These are phyloP conservation scores for Poeciliopsis turneri DNA, from an alignment of 2,797 vertebrate species.

Conservation along the genomic window DNA sequence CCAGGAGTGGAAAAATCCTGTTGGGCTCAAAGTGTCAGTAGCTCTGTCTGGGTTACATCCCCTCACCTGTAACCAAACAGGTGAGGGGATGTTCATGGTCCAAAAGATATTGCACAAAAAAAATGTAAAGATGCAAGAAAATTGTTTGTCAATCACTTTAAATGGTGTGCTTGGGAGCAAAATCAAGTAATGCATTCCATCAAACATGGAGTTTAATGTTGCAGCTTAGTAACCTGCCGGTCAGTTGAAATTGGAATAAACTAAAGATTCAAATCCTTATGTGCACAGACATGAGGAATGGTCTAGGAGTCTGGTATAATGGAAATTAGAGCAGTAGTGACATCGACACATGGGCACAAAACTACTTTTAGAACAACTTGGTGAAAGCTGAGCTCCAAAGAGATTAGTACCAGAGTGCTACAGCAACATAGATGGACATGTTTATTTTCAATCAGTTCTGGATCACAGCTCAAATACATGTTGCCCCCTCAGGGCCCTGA, in stretches of 20 bases:
- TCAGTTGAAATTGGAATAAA: not conserved
- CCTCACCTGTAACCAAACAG: not conserved
- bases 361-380: not conserved
- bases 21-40: not conserved
- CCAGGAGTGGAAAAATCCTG: not conserved
- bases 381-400: constrained; percentile 23
- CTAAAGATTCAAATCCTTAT: not conserved
- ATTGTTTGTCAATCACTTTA: not conserved
- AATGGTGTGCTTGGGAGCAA: not conserved
- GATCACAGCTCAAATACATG: constrained; percentile 1
- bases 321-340: not conserved
- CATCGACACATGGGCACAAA: not conserved
- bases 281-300: not conserved
- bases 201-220: not conserved
- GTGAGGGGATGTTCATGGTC: not conserved
- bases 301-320: not conserved
- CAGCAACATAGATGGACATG: constrained; percentile 2
- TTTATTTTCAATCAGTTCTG: constrained; percentile 23
- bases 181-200: not conserved
- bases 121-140: not conserved
- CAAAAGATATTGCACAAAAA: not conserved
- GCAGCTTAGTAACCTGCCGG: not conserved
- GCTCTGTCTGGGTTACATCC: not conserved
- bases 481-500: too few relatives aligned
- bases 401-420: constrained; percentile 36